Percentiles rank a stretch among this genome's conserved stretches.
phyloP scores from a whole-genome alignment of 2,113 vertebrate species.

The Peromyscus polionotus region DNA sequence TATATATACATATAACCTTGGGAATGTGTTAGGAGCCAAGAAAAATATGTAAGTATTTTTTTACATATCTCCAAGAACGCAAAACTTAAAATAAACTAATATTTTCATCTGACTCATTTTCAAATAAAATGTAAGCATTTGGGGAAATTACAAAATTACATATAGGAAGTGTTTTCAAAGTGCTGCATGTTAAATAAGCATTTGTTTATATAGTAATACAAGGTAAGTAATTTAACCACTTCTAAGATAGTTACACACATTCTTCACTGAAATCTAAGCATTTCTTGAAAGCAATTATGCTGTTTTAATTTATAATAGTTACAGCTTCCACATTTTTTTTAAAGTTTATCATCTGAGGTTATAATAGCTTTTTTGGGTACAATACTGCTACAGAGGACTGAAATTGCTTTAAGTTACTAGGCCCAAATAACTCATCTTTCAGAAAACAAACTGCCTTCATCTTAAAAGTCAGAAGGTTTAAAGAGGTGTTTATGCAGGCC shows the following conservation, averaged over 20 bases:
- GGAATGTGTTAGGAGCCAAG: not conserved
- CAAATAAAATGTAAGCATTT: not conserved
- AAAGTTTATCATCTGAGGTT: not conserved
- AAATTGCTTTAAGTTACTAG: slow-evolving; percentile 12
- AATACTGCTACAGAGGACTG: not conserved
- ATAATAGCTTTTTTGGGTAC: not conserved
- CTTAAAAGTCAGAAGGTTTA: slow-evolving; percentile 35
- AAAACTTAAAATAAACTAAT: not conserved
- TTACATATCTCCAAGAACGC: not conserved
- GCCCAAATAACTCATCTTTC: slow-evolving; percentile 58
- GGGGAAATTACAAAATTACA: not conserved
- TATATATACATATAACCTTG: not conserved
- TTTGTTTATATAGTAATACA: not conserved
- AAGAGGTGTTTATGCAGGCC: not conserved
- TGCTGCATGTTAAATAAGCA: not conserved
- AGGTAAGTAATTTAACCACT: not conserved
- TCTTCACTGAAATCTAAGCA: slow-evolving; percentile 2
- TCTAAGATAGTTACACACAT: slow-evolving; percentile 1
- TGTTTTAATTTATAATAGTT: not conserved
- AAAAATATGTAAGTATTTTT: not conserved
- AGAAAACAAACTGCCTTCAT: slow-evolving; percentile 59
- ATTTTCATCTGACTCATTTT: not conserved
- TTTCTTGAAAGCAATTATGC: not conserved
- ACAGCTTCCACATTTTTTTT: slow-evolving; percentile 13
- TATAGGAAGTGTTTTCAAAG: not conserved